These are phyloP conservation scores for Agapostemon virescens DNA, from an alignment of 2,888 invertebrate genomes.

Conservation along the genomic window DNA sequence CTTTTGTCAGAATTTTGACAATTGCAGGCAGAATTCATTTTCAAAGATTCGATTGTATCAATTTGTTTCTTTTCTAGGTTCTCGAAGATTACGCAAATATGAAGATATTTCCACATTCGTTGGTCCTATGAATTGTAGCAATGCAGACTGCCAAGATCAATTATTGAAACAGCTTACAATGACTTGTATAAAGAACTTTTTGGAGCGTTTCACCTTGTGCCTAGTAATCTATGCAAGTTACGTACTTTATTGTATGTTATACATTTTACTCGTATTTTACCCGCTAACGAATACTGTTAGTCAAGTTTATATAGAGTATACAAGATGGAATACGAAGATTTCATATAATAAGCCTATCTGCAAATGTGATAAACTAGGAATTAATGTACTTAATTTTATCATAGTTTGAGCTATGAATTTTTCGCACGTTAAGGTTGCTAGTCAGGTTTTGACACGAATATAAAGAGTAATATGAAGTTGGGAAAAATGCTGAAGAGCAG, in stretches of 20 bases:
- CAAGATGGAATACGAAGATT: conserved; percentile 60
- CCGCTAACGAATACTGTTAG: conserved; percentile 55
- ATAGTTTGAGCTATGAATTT: conserved; percentile 57
- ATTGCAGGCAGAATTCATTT: neutral
- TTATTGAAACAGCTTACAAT: conserved; percentile 54
- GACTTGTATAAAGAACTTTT: conserved; percentile 55
- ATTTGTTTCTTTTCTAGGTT: conserved; percentile 82
- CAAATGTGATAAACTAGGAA: conserved; percentile 76
- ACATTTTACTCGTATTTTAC: conserved; percentile 60
- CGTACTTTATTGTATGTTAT: conserved; percentile 61
- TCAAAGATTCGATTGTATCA: conserved; percentile 21
- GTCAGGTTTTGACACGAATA: conserved; percentile 55
- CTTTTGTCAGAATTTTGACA: conserved; percentile 16
- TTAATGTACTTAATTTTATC: conserved; percentile 76
- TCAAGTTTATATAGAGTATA: conserved; percentile 48
- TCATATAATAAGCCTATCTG: conserved; percentile 68
- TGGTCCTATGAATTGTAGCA: conserved; percentile 82
- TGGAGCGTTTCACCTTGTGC: conserved; percentile 76
- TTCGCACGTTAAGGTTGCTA: conserved; percentile 60
- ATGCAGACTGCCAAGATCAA: conserved; percentile 48
- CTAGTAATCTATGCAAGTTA: conserved; percentile 68
- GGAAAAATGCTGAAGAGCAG: conserved; percentile 25
- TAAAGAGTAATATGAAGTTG: conserved; percentile 32
- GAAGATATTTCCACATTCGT: conserved; percentile 90
- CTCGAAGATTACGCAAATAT: conserved; percentile 90